Percentiles rank a stretch among this genome's conserved stretches.
These are phyloP conservation scores for Sphenodon punctatus DNA, from an alignment of 2,797 vertebrate species.

Conservation along the genomic window DNA sequence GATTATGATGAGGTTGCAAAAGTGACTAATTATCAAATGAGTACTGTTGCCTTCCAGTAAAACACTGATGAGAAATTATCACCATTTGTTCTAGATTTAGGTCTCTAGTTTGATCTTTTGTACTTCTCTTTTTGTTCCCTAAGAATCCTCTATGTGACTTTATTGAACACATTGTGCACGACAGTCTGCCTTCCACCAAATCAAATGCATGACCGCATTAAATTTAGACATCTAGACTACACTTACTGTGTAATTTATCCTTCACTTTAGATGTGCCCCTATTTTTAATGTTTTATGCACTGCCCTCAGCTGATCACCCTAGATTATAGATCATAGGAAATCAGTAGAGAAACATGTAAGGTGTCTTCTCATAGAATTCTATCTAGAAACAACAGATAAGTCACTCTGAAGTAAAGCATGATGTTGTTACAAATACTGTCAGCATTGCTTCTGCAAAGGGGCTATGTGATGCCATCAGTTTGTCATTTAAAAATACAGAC, in stretches of 20 bases:
- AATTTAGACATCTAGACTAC: neutral
- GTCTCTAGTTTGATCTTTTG: neutral
- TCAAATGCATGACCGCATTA: neutral
- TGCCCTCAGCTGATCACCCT: neutral
- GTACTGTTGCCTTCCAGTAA: conserved; percentile 14
- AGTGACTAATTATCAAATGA: conserved; percentile 38
- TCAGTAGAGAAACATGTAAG: neutral
- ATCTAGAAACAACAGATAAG: neutral
- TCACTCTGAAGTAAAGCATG: neutral
- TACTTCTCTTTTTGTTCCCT: neutral
- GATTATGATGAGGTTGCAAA: conserved; percentile 32
- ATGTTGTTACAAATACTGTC: neutral
- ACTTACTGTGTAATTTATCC: neutral
- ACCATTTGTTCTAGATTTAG: conserved; percentile 9
- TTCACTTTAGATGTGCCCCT: neutral
- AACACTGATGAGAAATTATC: neutral
- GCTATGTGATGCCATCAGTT: neutral
- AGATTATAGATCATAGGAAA: neutral
- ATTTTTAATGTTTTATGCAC: neutral
- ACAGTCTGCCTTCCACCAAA: neutral
- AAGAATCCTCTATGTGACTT: neutral
- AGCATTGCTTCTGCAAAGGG: conserved; percentile 2
- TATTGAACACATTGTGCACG: neutral
- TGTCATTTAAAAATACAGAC: neutral
- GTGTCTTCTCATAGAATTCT: neutral